Conservation (phyloP, 1,140 invertebrate species). For the Anastrepha ludens region DNA sequence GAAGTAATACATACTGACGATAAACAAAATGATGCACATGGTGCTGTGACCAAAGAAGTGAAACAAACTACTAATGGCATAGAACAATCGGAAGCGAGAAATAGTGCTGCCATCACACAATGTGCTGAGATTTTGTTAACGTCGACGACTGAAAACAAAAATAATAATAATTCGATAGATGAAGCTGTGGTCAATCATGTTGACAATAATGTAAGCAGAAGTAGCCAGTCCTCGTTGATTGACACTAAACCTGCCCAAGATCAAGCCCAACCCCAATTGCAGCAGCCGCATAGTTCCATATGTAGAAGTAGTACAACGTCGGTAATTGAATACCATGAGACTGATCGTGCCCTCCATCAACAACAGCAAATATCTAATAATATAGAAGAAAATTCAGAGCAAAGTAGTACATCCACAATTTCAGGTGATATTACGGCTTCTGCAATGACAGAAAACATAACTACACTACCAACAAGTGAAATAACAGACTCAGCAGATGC, state of each 20-base stretch:
- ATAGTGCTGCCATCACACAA: not conserved
- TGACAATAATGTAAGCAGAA: not conserved
- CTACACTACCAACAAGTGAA: not conserved
- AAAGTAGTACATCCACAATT: no score
- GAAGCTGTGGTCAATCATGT: not conserved
- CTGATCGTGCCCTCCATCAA: not conserved
- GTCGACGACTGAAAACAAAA: not conserved
- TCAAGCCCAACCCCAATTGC: not conserved
- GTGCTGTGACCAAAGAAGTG: no score
- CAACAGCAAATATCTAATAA: not conserved
- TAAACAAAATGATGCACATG: not conserved
- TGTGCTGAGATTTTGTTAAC: not conserved
- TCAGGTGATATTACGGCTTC: no score
- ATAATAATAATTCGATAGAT: not conserved
- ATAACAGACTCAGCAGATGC: not conserved
- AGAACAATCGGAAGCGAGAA: not conserved
- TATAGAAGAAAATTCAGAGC: not conserved
- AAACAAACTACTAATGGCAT: not conserved
- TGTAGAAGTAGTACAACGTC: not conserved
- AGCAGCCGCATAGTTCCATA: not conserved
- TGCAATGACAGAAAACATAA: not conserved
- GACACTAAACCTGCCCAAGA: not conserved
- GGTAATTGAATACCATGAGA: slow-evolving; percentile 28
- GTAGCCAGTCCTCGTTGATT: not conserved
- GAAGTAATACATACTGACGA: not conserved